Base-by-base conservation (phyloP, 2,797 vertebrate species). In the Spheniscus humboldti region DNA sequence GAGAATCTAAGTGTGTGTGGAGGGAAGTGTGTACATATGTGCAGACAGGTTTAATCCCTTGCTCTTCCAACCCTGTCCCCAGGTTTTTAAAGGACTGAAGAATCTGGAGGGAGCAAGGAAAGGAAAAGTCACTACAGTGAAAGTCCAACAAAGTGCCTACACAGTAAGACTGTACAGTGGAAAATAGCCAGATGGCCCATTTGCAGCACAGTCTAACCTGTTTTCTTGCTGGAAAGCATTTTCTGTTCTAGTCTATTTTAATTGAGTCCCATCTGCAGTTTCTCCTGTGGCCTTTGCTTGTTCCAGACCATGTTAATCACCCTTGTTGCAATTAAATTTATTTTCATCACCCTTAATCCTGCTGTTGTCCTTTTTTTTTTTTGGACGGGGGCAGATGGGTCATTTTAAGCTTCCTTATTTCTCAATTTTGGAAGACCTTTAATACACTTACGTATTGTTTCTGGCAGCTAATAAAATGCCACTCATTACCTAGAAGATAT, bases 161-260 rank as follows among this genome's bases (percentile, higher is more conserved):
- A 82, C 56, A 83, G 72, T 84, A 80, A 80, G 68, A 59, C 62
- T 72, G 53, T n/a, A 48, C 50, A 56, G 66, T 91, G 81, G 88
- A 88, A 94, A 93, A 66, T 1, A 66, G 80, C 76, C 92, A 95
- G 92, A 76, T 67, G 56, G 84, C 45, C 64, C 2, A 2, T 91
- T 92, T 83, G 60, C 71, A 89, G 75, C 76, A 63, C 76, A 73
- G 45, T n/a, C 11, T 3, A 84, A 94, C 73, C 73, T 28, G n/a
- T 83, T 91, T 94, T 64, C 67, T 94, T 81, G 53, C 76, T 96
- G 91, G 66, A 94, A 94, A 91, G 69, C 35, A 41, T 94, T 95
- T 95, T 91, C 81, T 75, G 9, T 78, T 64, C 92, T 78, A 76
- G 89, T 48, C 69, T 86, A 11, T 89, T 96, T 95, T 81, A 91